Conservation (phyloP, 92 coral and sea anemone genomes). For the Heliopora coerulea region DNA sequence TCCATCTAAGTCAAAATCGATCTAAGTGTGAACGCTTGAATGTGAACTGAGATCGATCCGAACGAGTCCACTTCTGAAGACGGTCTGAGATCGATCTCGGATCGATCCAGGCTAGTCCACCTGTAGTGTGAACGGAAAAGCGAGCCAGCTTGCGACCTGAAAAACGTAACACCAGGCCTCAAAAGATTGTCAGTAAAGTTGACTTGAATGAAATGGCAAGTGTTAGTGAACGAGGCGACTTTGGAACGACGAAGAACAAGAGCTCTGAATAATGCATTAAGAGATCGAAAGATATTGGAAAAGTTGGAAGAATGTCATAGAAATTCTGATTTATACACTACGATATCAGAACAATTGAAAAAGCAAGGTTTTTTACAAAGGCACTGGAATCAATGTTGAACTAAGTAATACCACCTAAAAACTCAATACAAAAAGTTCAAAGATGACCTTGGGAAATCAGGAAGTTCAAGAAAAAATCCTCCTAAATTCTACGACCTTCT, state of each 20-base stretch:
- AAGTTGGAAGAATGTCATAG: constrained; percentile 9
- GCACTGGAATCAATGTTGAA: constrained; percentile 30
- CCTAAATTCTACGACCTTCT: constrained; percentile 39
- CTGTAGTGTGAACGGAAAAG: constrained; percentile 16
- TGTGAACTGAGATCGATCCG: constrained; percentile 34
- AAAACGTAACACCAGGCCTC: background rate
- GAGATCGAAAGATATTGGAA: constrained; percentile 13
- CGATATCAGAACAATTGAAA: background rate
- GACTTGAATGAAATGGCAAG: constrained; percentile 28
- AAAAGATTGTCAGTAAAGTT: constrained; percentile 17
- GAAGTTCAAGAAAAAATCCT: constrained; percentile 18
- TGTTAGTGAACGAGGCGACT: constrained; percentile 33
- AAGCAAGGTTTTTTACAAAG: background rate
- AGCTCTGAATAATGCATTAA: constrained; percentile 38
- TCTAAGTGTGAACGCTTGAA: background rate
- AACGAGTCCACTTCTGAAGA: constrained; percentile 33
- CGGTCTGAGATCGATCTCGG: constrained; percentile 28
- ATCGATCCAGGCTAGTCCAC: background rate
- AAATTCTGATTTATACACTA: constrained; percentile 30
- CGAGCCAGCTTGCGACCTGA: background rate
- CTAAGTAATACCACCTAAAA: constrained; percentile 28
- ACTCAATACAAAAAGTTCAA: constrained; percentile 37
- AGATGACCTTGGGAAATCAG: constrained; percentile 26
- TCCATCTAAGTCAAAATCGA: constrained; percentile 18
- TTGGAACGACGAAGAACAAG: too few relatives aligned